These are phyloP conservation scores for Epizoanthus stellaris DNA, from an alignment of 92 coral and sea anemone genomes.

Conservation along the genomic window DNA sequence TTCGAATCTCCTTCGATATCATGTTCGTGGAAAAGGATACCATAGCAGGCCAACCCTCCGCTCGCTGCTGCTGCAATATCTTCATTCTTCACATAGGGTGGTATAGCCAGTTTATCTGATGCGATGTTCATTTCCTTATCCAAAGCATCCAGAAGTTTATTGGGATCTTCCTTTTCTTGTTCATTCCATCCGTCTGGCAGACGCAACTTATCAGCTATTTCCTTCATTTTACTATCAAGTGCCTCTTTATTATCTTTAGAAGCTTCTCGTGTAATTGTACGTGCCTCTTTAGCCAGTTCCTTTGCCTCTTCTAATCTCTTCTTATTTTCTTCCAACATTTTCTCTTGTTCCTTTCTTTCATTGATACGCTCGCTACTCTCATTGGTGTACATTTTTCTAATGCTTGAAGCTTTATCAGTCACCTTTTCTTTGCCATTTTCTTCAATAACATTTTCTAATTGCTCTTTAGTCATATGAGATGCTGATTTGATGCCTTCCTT, in stretches of 20 bases:
- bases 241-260: not conserved
- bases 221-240: not conserved
- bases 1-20: not conserved
- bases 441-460: not conserved
- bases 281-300: not conserved
- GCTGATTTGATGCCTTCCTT: not conserved
- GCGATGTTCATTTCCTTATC: not conserved
- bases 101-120: not conserved
- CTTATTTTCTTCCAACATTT: constrained; percentile 2
- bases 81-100: constrained; percentile 3
- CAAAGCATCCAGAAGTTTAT: not conserved
- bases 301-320: not conserved
- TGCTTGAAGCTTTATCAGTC: not conserved
- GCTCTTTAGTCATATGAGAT: not conserved
- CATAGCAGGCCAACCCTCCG: constrained; percentile 3
- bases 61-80: constrained; percentile 3
- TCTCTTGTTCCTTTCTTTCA: not conserved
- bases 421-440: not conserved
- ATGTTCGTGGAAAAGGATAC: not conserved
- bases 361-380: not conserved
- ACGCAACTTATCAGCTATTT: not conserved
- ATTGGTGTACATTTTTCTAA: not conserved
- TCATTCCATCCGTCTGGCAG: not conserved
- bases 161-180: not conserved
- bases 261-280: not conserved